Evolutionary conservation across 2,797 vertebrate genomes (phyloP), one percentile per base, ranked within the genome.

Genomic region (Carapus acus): DNA sequence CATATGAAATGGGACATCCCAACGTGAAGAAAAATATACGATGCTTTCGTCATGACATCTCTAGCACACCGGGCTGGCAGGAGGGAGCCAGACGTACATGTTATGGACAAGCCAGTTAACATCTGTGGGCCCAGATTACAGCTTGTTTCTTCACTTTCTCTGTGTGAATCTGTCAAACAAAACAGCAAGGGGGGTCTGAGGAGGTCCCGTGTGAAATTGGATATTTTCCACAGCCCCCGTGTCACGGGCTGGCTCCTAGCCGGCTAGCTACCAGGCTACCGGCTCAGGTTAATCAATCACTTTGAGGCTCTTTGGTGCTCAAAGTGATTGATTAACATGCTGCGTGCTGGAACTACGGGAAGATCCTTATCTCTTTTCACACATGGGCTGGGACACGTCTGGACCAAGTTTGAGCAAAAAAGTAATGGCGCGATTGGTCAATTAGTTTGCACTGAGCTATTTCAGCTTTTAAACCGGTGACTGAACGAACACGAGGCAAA

Each of bases 291-390:
- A 33, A 33, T 33, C 31, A 33, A 33, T 33, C 31, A 33, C 31
- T 4, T 9, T 9, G 31, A 33, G 31, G 31, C 31, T 33, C 8
- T n/a, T n/a, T 13, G 14, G 31, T 33, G 8, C 61, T 62, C 55
- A 31, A 3, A 72, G 77, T 77, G 77, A 85, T 79, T 80, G 83
- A 83, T 83, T 81, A 77, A 81, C 75, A n/a, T n/a, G n/a, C 60
- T 73, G 51, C 34, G 63, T 39, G 37, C 39, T 51, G 43, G 50
- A 46, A 23, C 64, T 46, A 13, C 36, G 54, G 56, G 52, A 34
- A 16, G 45, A 47, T 57, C 20, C 41, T 65, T 76, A 83, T 79
- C 76, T 69, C 19, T 27, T 49, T 54, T 48, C 57, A 21, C 60
- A 67, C 54, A 74, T 59, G 51, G 58, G 45, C 70, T 63, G 56